A percentile compares a stretch with the other conserved stretches of the same genome.
phyloP scores from a whole-genome alignment of 2,888 invertebrate genomes.

The Hydropsyche betteni region DNA sequence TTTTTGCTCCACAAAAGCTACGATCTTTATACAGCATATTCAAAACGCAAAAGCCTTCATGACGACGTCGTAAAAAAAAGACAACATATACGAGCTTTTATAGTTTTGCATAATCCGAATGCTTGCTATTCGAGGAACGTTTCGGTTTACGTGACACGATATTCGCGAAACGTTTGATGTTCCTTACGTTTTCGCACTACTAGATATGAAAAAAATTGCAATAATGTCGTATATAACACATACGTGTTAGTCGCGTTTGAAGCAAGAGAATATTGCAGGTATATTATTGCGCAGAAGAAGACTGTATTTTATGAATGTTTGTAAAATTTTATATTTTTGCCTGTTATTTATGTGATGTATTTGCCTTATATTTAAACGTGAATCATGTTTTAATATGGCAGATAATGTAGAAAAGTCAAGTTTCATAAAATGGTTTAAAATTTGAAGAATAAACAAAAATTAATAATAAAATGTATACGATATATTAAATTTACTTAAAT shows the following conservation, averaged over 20 bases:
- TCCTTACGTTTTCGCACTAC: neutral
- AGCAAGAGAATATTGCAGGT: no score
- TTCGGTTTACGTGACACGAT: slow-evolving; percentile 11
- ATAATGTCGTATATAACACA: neutral
- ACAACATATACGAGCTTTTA: neutral
- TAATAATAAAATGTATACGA: neutral
- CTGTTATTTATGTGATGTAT: no score
- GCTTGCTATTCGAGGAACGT: slow-evolving; percentile 7
- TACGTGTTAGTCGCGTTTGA: no score
- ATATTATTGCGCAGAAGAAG: no score
- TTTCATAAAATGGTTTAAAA: neutral
- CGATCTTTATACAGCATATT: no score
- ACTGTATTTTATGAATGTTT: no score
- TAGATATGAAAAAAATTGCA: slow-evolving; percentile 1
- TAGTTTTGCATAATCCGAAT: neutral
- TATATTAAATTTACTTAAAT: neutral
- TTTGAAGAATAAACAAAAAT: neutral
- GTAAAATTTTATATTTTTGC: no score
- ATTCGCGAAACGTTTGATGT: slow-evolving; percentile 4
- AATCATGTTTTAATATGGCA: no score
- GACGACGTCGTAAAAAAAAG: neutral
- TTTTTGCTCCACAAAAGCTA: no score
- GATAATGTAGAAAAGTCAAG: neutral
- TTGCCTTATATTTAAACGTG: no score
- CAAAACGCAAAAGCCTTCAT: no score